Evolutionary conservation across 2,888 invertebrate genomes (phyloP).

Genomic region (Ptychoptera contaminata): DNA sequence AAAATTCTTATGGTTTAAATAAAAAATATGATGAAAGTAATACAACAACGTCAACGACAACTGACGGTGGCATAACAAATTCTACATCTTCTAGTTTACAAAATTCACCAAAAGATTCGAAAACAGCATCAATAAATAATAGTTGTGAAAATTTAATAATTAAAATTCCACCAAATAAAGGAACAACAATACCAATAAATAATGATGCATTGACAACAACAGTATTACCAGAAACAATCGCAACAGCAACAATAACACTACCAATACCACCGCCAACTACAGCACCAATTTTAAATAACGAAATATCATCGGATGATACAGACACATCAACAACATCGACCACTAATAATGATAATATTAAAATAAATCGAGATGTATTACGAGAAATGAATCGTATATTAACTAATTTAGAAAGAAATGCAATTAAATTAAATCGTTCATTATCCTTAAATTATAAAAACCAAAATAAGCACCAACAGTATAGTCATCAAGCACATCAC

Average conservation of each 20-base stretch:
- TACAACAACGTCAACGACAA: conserved; percentile 15
- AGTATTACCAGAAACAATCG: background rate
- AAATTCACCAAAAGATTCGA: background rate
- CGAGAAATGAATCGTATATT: conserved; percentile 10
- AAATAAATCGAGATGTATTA: conserved; percentile 5
- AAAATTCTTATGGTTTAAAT: background rate
- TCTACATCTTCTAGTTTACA: conserved; percentile 8
- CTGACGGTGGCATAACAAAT: conserved; percentile 9
- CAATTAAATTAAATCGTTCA: conserved; percentile 11
- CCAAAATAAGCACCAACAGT: conserved; percentile 7
- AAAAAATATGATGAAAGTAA: conserved; percentile 5
- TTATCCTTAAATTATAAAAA: conserved; percentile 11
- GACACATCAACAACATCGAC: no score
- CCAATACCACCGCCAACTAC: background rate
- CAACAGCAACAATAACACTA: background rate
- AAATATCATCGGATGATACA: no score
- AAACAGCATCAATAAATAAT: no score
- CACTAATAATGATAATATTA: background rate
- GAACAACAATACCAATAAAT: background rate
- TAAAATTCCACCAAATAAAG: background rate
- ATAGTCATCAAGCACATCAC: conserved; percentile 1
- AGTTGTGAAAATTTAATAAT: no score
- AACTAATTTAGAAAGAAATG: conserved; percentile 9
- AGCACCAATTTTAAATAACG: background rate
- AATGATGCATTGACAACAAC: background rate